Conservation (phyloP, 2,797 vertebrate genomes). For the Siniperca scherzeri region DNA sequence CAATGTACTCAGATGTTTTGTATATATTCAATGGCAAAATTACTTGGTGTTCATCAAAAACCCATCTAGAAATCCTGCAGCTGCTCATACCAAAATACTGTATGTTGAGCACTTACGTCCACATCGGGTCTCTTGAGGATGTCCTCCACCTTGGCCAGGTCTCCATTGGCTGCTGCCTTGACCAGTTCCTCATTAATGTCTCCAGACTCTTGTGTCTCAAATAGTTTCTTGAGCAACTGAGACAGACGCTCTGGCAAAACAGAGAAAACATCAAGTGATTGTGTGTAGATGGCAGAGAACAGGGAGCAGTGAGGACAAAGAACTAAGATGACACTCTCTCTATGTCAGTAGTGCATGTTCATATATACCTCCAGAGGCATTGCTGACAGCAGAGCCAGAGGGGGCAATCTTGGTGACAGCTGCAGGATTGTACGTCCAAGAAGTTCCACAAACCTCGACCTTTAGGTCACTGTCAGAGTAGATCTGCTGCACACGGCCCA, state of each 20-base stretch:
- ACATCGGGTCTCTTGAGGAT: conserved; percentile 97
- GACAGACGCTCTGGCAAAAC: conserved; percentile 92
- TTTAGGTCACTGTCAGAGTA: conserved; percentile 99
- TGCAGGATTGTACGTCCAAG: conserved; percentile 98
- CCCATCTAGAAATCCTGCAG: not conserved
- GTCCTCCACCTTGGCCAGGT: conserved; percentile 98
- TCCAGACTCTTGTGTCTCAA: conserved; percentile 99
- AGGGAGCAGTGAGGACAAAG: conserved; percentile 30
- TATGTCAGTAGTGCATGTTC: conserved; percentile 31
- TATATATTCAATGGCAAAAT: conserved; percentile 30
- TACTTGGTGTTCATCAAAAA: conserved; percentile 22
- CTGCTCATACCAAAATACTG: not conserved
- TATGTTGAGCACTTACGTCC: conserved; percentile 87
- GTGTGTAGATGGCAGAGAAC: conserved; percentile 41
- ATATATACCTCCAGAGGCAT: conserved; percentile 94
- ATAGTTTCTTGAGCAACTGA: conserved; percentile 97
- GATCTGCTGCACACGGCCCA: conserved; percentile 98
- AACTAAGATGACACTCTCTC: conserved; percentile 38
- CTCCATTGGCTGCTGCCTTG: conserved; percentile 98
- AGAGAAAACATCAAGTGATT: conserved; percentile 36
- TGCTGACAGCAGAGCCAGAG: conserved; percentile 96
- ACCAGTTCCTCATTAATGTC: conserved; percentile 99
- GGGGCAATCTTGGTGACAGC: conserved; percentile 99
- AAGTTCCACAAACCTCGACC: conserved; percentile 99
- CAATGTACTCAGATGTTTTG: conserved; percentile 26